Evolutionary conservation across 2,797 vertebrate species (phyloP).

Genomic region (Apodemus agrarius): DNA sequence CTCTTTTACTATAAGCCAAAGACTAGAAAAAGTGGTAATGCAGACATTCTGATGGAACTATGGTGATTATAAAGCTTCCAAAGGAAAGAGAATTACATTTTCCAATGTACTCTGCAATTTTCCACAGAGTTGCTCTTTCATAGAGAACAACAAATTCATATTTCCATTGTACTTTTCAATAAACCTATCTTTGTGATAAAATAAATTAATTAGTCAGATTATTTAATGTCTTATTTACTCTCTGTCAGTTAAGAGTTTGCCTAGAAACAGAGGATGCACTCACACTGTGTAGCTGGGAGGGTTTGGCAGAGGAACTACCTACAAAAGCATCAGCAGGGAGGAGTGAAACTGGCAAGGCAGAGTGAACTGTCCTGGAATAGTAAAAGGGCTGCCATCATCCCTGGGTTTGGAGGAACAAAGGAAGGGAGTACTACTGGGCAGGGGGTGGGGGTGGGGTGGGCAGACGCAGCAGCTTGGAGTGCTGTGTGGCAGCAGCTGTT

Average conservation of each 20-base stretch:
- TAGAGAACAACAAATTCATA: conserved; percentile 52
- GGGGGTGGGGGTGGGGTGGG: too few species aligned
- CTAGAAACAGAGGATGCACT: conserved; percentile 24
- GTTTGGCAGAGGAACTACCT: conserved; percentile 34
- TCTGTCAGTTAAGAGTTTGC: conserved; percentile 17
- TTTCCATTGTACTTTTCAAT: conserved; percentile 58
- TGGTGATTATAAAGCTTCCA: conserved; percentile 57
- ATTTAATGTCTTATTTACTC: conserved; percentile 53
- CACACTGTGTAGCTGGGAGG: conserved; percentile 30
- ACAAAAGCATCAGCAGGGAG: conserved; percentile 25
- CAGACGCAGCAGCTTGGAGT: not conserved
- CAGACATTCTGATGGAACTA: conserved; percentile 62
- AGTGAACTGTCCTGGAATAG: not conserved
- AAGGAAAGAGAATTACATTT: conserved; percentile 66
- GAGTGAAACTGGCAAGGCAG: conserved; percentile 43
- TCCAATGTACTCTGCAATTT: conserved; percentile 39
- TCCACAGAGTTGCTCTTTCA: conserved; percentile 52
- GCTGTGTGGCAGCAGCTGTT: not conserved
- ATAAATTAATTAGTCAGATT: conserved; percentile 50
- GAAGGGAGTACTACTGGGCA: not conserved
- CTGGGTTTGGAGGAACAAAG: conserved; percentile 24
- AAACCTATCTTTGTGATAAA: conserved; percentile 12
- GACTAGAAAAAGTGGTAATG: conserved; percentile 53
- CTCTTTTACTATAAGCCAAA: conserved; percentile 64
- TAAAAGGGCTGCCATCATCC: not conserved